These are phyloP conservation scores for Beroe ovata DNA, from an alignment of 37 sponge, comb jelly and placozoan species.

Conservation along the genomic window DNA sequence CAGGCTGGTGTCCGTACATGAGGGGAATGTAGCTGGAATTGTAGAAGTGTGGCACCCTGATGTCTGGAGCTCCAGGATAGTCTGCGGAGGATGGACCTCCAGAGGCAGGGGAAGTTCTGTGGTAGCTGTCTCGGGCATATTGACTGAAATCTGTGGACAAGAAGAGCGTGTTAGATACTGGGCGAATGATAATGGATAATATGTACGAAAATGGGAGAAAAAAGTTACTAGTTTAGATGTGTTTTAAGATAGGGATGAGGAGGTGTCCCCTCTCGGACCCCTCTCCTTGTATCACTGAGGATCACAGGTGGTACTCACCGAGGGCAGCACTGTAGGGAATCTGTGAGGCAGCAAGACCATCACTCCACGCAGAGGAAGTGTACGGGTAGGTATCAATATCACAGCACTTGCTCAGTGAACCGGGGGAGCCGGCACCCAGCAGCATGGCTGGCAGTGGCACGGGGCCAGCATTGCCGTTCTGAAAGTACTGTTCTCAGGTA, in stretches of 20 bases:
- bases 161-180: no score
- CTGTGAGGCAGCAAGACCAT: constrained; percentile 39
- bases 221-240: no score
- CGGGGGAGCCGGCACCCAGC: constrained; percentile 34
- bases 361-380: constrained; percentile 60
- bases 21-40: constrained; percentile 65
- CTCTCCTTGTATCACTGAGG: no score
- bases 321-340: constrained; percentile 62
- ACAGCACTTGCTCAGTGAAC: constrained; percentile 50
- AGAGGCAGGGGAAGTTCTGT: not conserved
- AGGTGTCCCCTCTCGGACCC: no score
- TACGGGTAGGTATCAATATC: constrained; percentile 58
- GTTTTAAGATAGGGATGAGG: no score
- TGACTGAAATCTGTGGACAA: constrained; percentile 47
- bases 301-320: constrained; percentile 3
- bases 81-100: constrained; percentile 1
- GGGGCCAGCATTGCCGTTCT: constrained; percentile 15
- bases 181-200: no score
- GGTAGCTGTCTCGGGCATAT: constrained; percentile 42
- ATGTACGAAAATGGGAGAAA: no score
- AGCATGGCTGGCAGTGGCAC: constrained; percentile 63
- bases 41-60: constrained; percentile 65
- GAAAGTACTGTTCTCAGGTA: constrained; percentile 67
- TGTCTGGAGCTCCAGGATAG: constrained; percentile 33
- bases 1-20: constrained; percentile 53